phyloP scores from a whole-genome alignment of 2,113 vertebrate genomes.

The Dolichallabes microphthalmus region DNA sequence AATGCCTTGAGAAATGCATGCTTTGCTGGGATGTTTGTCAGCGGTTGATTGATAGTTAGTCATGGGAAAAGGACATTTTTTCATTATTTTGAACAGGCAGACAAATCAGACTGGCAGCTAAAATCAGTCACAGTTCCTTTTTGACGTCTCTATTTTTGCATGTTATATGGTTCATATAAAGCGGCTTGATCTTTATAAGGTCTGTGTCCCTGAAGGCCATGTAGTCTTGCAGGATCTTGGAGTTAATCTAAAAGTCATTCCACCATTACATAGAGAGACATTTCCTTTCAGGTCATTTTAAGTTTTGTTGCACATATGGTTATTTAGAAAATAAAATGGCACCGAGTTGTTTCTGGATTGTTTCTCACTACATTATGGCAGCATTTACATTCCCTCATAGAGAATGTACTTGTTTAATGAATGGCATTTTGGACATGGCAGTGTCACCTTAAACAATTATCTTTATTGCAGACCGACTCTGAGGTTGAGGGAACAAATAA shows the following conservation, averaged over 20 bases:
- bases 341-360: not conserved
- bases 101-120: conserved; percentile 30
- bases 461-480: not conserved
- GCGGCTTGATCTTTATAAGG: conserved; percentile 11
- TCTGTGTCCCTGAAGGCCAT: not conserved
- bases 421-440: conserved; percentile 8
- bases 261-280: not conserved
- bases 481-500: conserved; percentile 4
- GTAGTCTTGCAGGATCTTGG: conserved; percentile 18
- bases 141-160: conserved; percentile 22
- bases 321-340: not conserved
- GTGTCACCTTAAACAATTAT: conserved; percentile 16
- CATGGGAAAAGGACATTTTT: conserved; percentile 9
- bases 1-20: too few relatives aligned
- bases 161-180: conserved; percentile 9
- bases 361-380: not conserved
- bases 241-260: conserved; percentile 29
- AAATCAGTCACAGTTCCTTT: conserved; percentile 4
- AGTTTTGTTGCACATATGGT: not conserved
- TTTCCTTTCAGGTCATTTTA: conserved; percentile 22
- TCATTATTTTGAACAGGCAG: conserved; percentile 19
- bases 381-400: not conserved
- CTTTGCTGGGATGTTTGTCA: not conserved
- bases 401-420: conserved; percentile 24
- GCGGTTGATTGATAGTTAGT: conserved; percentile 13